phyloP scores from a whole-genome alignment of 2,113 vertebrate genomes.

The Bubo bubo region DNA sequence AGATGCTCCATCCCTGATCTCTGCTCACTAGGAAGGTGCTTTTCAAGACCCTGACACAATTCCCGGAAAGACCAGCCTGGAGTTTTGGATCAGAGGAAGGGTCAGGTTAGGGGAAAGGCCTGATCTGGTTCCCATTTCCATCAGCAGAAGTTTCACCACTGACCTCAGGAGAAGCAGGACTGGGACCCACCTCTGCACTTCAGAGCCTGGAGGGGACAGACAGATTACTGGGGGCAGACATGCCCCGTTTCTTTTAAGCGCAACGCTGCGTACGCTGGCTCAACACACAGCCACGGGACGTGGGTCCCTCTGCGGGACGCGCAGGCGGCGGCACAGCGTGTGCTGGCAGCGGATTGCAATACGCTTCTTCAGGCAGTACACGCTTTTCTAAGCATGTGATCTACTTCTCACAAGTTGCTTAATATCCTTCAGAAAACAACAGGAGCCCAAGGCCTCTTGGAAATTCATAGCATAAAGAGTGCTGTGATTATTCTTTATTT shows the following conservation, averaged over 20 bases:
- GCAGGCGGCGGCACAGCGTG: rapidly evolving
- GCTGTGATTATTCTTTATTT: background rate
- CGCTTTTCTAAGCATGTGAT: background rate
- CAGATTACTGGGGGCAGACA: background rate
- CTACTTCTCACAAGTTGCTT: background rate
- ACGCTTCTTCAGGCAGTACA: rapidly evolving
- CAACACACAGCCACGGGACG: background rate
- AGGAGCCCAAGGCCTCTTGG: background rate
- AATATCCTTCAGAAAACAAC: background rate
- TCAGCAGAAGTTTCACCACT: background rate
- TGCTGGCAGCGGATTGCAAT: background rate
- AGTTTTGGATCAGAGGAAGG: background rate
- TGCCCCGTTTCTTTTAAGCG: too few species aligned
- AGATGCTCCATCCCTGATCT: background rate
- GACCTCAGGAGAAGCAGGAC: background rate
- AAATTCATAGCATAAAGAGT: background rate
- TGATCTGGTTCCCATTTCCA: background rate
- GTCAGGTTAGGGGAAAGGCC: background rate
- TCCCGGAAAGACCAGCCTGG: background rate
- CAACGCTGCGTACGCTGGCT: rapidly evolving
- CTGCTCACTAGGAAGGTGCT: background rate
- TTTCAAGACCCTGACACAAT: background rate
- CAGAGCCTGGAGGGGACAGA: background rate
- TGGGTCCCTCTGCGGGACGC: background rate
- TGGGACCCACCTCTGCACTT: background rate